Evolutionary conservation across 2,797 vertebrate species (phyloP).

Genomic region (Hyperoplus immaculatus): DNA sequence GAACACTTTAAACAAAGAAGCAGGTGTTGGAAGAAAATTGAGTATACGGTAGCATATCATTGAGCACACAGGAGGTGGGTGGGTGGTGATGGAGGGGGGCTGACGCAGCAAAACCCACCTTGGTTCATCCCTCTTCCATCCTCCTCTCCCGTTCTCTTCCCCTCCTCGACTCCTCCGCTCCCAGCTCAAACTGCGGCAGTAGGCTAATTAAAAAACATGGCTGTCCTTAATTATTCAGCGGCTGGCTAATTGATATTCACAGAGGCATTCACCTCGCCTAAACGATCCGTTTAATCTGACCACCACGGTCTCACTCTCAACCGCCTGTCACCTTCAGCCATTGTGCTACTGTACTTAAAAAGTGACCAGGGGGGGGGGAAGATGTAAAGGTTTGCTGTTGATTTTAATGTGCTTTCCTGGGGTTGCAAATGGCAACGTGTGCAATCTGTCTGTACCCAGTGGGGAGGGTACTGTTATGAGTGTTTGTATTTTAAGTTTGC

Average conservation of each 20-base stretch:
- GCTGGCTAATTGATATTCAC: constrained; percentile 89
- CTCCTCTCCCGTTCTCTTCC: constrained; percentile 17
- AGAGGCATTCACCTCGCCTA: constrained; percentile 79
- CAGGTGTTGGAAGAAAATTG: constrained; percentile 56
- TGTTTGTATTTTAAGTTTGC: constrained; percentile 16
- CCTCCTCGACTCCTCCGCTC: constrained; percentile 41
- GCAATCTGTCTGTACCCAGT: neutral
- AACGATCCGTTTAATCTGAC: constrained; percentile 85
- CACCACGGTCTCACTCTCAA: constrained; percentile 71
- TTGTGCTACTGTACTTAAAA: constrained; percentile 71
- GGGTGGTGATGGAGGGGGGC: constrained; percentile 23
- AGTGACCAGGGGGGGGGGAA: constrained; percentile 32
- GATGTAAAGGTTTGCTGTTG: constrained; percentile 42
- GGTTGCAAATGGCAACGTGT: constrained; percentile 22
- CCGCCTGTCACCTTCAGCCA: constrained; percentile 71
- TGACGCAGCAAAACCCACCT: constrained; percentile 76
- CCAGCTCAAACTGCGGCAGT: constrained; percentile 82
- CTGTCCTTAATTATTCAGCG: constrained; percentile 91
- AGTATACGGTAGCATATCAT: constrained; percentile 48
- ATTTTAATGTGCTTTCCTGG: constrained; percentile 24
- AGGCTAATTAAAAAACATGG: constrained; percentile 89
- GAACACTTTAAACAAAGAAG: constrained; percentile 53
- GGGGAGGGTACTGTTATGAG: constrained; percentile 16
- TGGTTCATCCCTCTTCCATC: constrained; percentile 65
- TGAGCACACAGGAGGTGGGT: constrained; percentile 42